These are phyloP conservation scores for Orius insidiosus DNA, from an alignment of 1,140 invertebrate genomes.

Conservation along the genomic window DNA sequence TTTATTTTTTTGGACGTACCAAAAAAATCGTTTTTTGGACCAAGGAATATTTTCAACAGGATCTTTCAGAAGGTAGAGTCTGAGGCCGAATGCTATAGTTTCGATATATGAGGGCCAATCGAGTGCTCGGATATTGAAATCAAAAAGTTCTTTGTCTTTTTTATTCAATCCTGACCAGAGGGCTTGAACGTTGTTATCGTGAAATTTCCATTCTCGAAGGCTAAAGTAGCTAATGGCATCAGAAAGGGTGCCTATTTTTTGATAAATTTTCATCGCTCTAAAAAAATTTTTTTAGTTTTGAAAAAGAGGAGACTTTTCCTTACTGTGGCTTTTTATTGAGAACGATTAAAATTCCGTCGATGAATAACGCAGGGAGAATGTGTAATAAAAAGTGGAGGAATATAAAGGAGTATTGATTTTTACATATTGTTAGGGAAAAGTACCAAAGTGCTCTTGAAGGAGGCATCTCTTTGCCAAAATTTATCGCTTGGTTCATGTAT, in stretches of 20 bases:
- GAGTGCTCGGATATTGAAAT: constrained; percentile 45
- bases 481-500: constrained; percentile 26
- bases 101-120: constrained; percentile 39
- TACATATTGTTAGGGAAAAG: background rate
- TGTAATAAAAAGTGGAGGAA: constrained; percentile 3
- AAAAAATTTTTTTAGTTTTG: constrained; percentile 17
- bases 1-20: too few species aligned
- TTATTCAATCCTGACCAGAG: constrained; percentile 39
- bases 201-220: constrained; percentile 47
- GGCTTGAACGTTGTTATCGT: constrained; percentile 41
- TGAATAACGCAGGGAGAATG: constrained; percentile 2
- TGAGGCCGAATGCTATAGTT: constrained; percentile 35
- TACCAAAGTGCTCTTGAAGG: background rate
- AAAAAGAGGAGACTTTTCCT: background rate
- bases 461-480: background rate
- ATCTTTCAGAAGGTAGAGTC: constrained; percentile 43
- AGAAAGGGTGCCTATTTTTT: constrained; percentile 54
- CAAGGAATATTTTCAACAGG: constrained; percentile 32
- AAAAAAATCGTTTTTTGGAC: too few species aligned
- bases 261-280: constrained; percentile 55
- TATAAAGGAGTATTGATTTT: background rate
- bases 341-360: constrained; percentile 4
- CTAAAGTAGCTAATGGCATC: constrained; percentile 55
- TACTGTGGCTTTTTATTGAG: constrained; percentile 10
- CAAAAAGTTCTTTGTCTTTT: constrained; percentile 44